Percentiles rank a stretch among this genome's conserved stretches.
phyloP scores from a whole-genome alignment of 2,797 vertebrate species.

The Acanthurus leucopareius region DNA sequence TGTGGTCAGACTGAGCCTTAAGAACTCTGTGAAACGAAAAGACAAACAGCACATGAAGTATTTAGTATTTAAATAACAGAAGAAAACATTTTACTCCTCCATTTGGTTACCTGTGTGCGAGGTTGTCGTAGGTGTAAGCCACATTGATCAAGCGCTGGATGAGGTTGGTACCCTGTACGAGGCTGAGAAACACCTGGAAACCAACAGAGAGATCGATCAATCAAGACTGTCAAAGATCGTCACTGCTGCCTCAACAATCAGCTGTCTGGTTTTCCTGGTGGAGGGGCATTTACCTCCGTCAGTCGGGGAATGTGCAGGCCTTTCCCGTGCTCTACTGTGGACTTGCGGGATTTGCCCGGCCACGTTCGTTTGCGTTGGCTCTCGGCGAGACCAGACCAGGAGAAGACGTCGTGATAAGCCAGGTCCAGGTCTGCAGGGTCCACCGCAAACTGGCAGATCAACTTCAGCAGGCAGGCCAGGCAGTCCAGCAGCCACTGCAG shows the following conservation, averaged over 20 bases:
- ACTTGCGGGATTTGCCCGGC: conserved; percentile 96
- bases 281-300: conserved; percentile 87
- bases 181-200: conserved; percentile 93
- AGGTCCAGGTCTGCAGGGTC: conserved; percentile 97
- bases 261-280: fast-evolving
- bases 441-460: conserved; percentile 99
- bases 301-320: conserved; percentile 97
- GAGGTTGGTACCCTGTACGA: conserved; percentile 96
- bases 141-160: conserved; percentile 98
- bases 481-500: conserved; percentile 97
- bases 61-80: not conserved
- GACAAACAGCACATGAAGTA: not conserved
- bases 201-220: not conserved
- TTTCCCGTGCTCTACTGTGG: conserved; percentile 93
- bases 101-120: conserved; percentile 91
- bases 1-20: conserved; percentile 97
- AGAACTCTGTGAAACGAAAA: conserved; percentile 86
- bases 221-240: fast-evolving
- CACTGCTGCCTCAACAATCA: not conserved
- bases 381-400: conserved; percentile 96
- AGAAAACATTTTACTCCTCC: not conserved
- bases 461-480: conserved; percentile 96
- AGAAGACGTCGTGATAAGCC: conserved; percentile 98
- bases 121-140: conserved; percentile 99
- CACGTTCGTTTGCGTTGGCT: conserved; percentile 94